Evolutionary conservation across 2,797 vertebrate genomes (phyloP).

Genomic region (Octomys mimax): DNA sequence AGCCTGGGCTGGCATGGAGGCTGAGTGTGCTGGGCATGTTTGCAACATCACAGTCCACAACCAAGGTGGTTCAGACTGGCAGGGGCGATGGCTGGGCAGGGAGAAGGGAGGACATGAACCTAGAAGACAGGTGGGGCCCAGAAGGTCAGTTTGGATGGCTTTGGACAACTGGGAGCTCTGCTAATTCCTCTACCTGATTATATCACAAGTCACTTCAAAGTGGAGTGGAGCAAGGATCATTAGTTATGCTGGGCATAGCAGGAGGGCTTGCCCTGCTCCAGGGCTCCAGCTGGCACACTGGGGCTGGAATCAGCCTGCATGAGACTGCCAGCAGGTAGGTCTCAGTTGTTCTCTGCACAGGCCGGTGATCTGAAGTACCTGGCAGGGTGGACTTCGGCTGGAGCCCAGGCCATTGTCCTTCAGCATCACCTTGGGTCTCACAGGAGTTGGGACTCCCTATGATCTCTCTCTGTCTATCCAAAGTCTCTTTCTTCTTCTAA

Average conservation of each 20-base stretch:
- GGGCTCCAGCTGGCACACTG: background rate
- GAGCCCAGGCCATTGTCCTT: background rate
- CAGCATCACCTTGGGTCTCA: background rate
- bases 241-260: background rate
- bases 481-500: background rate
- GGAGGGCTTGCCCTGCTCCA: background rate
- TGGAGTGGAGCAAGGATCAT: rapidly evolving
- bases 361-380: background rate
- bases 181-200: background rate
- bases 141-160: background rate
- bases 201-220: background rate
- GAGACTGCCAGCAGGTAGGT: background rate
- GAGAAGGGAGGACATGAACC: background rate
- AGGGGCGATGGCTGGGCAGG: background rate
- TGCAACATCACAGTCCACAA: background rate
- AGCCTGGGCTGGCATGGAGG: background rate
- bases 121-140: background rate
- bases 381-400: background rate
- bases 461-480: background rate
- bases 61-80: background rate
- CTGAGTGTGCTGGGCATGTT: rapidly evolving
- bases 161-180: background rate
- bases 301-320: background rate
- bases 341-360: background rate
- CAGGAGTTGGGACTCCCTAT: background rate